Evolutionary conservation across 1,140 invertebrate species (phyloP), one percentile per base, ranked within the genome.

Genomic region (Macrotrachela quadricornifera): DNA sequence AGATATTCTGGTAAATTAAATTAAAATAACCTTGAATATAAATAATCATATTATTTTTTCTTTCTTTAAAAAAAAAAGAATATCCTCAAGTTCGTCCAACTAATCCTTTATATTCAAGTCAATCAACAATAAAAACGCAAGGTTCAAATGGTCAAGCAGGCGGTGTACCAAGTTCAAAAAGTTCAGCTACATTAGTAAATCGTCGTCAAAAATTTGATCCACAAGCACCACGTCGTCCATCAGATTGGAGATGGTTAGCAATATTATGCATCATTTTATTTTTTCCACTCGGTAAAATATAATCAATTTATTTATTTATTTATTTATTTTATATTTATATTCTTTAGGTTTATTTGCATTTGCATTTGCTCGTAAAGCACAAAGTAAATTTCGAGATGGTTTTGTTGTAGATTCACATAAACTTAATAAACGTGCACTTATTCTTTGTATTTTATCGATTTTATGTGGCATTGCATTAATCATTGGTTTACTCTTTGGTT

Each of bases 11-110:
- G 21, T 30, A 30, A 30, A 30, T 4, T 8, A 30, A 30, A 30
- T n/a, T n/a, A 30, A 2, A 30, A 30, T 30, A 30, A 30, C 21
- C 21, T 30, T 30, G 21, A 30, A 30, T 4, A 2, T 4, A 30
- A 30, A 30, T 4, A 30, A 30, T 4, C 21, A 30, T 4, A 4
- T 4, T 4, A 4, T 30, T 30, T 30, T 30, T 8, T 44, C 9
- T 44, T 44, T n/a, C n/a, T 18, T 44, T 6, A 6, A 2, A 16
- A 47, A 13, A 6, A 2, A 16, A 47, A 47, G 46, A 54, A 49
- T 54, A 54, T 43, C 53, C 53, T 14, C 53, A 54, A 49, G 46
- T 54, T 10, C 46, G 48, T 43, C 53, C 53, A 49, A 54, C 53
- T 1, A 54, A 54, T 42, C 53, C 53, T 15, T 21, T 54, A n/a